Evolutionary conservation across 2,888 invertebrate genomes (phyloP), one percentile per base, ranked within the genome.

Genomic region (Celastrina argiolus): DNA sequence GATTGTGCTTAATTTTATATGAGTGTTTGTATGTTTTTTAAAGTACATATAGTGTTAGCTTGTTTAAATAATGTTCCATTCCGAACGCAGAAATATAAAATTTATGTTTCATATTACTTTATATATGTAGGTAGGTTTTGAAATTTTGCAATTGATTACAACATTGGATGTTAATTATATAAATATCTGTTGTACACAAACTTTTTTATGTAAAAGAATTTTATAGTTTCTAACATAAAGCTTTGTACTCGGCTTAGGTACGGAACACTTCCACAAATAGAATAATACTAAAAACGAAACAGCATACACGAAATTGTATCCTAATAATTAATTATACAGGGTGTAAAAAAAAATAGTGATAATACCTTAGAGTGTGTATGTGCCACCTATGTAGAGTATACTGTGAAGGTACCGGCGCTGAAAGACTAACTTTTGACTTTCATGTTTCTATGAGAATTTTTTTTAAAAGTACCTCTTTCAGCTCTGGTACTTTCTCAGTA

Each of bases 11-110:
- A 34, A 59, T 34, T 31, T 34, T 18, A 12, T 61, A 36, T 26
- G 12, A 61, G 61, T 36, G 39, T 61, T 61, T 61, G 61, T 61
- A 61, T 61, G 26, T 61, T 61, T 14, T 22, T 61, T 12, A 56
- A 31, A 31, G 31, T 31, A 39, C 12, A 8, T 61, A 39, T 61
- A 61, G 61, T 39, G 22, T 22, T 18, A 39, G 22, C 14, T 61
- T 39, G 14, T 39, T 39, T 22, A 22, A 18, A 51, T 26, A 51
- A 22, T 61, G 22, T 61, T 22, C 39, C 61, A 61, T 61, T 61
- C 61, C 61, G 61, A 61, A 16, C 61, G 39, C 36, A 61, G 18
- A 61, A 51, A 51, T 5, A 7, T 51, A 51, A 36, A 36, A 12
- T 22, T 51, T 51, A 51, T 22, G 2, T 26, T 51, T 12, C 22